Evolutionary conservation across 1,140 invertebrate genomes (phyloP), one percentile per base, ranked within the genome.

Genomic region (Pissodes strobi): DNA sequence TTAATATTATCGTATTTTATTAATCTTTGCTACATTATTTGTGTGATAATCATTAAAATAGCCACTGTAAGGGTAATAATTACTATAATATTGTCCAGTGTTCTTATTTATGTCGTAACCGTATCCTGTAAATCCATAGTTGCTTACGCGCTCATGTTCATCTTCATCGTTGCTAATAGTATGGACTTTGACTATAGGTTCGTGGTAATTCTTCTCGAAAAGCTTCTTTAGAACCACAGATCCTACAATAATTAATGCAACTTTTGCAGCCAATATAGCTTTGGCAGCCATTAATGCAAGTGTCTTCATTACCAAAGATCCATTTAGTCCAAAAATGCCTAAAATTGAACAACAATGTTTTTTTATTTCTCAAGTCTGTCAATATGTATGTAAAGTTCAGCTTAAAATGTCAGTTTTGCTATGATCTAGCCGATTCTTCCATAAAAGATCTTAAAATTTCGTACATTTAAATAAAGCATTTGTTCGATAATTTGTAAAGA

Each of bases 221-320:
- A 88, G 79, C 73, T 88, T 88, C 78, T 87, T 88, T 21, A 88
- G 78, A 19, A 85, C 86, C 62, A 88, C 86, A 30, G 87, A 86
- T 34, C 86, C 84, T 45, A 86, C 84, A 60, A 88, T 87, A 43
- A 87, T 86, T 30, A 88, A 74, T 0, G 87, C 86, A 38, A 87
- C 83, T 71, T 88, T 88, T 75, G 85, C 87, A 62, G 86, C 85
- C 48, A 88, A 82, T 19, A 88, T 75, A 1, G 87, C 85, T 76
- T 88, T 87, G 17, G 84, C 86, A 13, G 86, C 86, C 55, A 88
- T 85, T 3, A 86, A 80, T 30, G 85, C 86, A 60, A 88, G 74
- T 4, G 84, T 84, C 78, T 87, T 87, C 58, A 87, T 75, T 2
- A 81, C 78, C 53, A 83, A 48, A 0, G 82, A 81, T 15, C 79